phyloP scores from a whole-genome alignment of 1,140 invertebrate species.

The Caenorhabditis brenneri region DNA sequence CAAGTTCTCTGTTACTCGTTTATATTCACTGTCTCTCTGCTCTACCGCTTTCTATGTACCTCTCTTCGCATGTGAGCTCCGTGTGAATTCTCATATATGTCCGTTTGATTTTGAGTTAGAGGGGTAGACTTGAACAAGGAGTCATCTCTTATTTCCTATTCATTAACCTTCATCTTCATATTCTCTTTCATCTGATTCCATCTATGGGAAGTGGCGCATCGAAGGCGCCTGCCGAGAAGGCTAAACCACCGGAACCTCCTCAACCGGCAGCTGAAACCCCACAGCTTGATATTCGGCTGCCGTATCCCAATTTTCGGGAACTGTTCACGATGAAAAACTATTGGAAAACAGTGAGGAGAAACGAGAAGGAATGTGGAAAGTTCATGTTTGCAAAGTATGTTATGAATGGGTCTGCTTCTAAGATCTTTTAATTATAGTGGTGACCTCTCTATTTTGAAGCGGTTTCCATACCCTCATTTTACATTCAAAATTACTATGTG shows the following conservation, averaged over 20 bases:
- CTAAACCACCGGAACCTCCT: neutral
- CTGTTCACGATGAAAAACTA: slow-evolving; percentile 57
- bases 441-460: too few relatives aligned
- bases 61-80: neutral
- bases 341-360: slow-evolving; percentile 55
- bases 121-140: neutral
- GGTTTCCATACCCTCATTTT: too few relatives aligned
- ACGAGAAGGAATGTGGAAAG: slow-evolving; percentile 47
- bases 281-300: slow-evolving; percentile 45
- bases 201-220: slow-evolving; percentile 13
- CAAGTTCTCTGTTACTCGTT: neutral
- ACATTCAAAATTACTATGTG: too few relatives aligned
- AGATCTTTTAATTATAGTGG: too few relatives aligned
- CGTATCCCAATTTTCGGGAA: slow-evolving; percentile 56
- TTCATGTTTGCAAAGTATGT: slow-evolving; percentile 50
- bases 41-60: neutral
- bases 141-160: neutral
- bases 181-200: neutral
- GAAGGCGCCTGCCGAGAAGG: slow-evolving; percentile 2
- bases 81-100: neutral
- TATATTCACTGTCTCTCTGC: neutral
- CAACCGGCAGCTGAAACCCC: slow-evolving; percentile 37
- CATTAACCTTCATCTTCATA: neutral
- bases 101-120: neutral
- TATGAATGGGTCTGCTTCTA: too few relatives aligned